Evolutionary conservation across 2,888 invertebrate genomes (phyloP), one percentile per base, ranked within the genome.

Genomic region (Drosophila gaucha): DNA sequence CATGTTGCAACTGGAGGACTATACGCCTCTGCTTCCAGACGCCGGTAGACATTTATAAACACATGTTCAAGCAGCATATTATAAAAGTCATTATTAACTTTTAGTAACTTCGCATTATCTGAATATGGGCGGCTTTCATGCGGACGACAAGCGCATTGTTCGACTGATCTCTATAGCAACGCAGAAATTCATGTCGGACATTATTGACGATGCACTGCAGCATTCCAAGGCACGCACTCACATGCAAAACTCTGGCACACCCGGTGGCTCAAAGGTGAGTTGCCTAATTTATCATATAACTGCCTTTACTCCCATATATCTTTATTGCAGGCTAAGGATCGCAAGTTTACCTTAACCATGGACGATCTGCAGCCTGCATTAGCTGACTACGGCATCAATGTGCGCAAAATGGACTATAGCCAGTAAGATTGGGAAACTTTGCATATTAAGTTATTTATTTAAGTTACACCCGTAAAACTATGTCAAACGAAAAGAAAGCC

Each of bases 121-220:
- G 74, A 96, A 96, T 88, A 62, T 57, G 47, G 83, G 77, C 5
- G 99, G 98, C n/a, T 97, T 99, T 89, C 97, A 98, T 89, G 94
- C 97, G 0, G 95, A 96, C 58, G 99, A 99, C 92, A 97, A 98
- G 1, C 94, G 98, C 87, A 94, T 97, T 74, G 94, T 98, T 1
- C 94, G 99, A 0, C 93, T 99, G 22, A 96, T 99, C 69, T 98
- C 99, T 0, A 92, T 99, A 59, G 98, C 99, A 3, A 96, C 98
- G 0, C 99, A 99, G 91, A 99, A 99, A 91, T 99, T 98, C 90
- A 95, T 99, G 58, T 98, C 99, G 0, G 99, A 99, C 91, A 96
- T 99, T 66, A 97, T 97, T 0, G 98, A 98, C 86, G 99, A 99
- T 92, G 98, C 99, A 0, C 93, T 99, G 36, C 99, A 99, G 88